phyloP scores from a whole-genome alignment of 2,797 vertebrate genomes.

The Channallabes apus region DNA sequence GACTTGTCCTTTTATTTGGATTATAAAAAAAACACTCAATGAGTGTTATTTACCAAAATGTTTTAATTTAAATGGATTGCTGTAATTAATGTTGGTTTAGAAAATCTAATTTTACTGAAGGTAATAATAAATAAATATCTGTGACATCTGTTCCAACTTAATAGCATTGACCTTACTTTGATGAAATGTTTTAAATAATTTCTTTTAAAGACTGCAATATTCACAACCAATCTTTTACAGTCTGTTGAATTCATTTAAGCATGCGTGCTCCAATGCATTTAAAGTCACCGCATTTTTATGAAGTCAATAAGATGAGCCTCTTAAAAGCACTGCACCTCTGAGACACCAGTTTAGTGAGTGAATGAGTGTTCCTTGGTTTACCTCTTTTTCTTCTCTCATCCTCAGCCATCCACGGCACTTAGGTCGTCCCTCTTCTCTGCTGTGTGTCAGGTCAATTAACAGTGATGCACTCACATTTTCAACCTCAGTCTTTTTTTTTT shows the following conservation, averaged over 20 bases:
- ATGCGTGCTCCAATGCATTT: not conserved
- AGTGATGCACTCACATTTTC: constrained; percentile 67
- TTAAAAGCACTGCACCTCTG: constrained; percentile 28
- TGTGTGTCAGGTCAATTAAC: constrained; percentile 76
- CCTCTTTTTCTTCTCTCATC: constrained; percentile 28
- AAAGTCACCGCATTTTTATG: constrained; percentile 19
- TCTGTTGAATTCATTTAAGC: not conserved
- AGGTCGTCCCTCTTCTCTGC: constrained; percentile 50
- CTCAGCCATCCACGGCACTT: constrained; percentile 17
- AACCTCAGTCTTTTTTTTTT: constrained; percentile 69
- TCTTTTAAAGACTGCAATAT: not conserved
- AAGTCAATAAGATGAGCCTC: constrained; percentile 30
- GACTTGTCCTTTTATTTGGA: not conserved
- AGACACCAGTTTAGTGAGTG: constrained; percentile 27
- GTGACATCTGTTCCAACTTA: not conserved
- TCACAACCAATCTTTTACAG: not conserved
- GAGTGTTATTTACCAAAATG: not conserved
- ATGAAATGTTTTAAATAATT: constrained; percentile 1
- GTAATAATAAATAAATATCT: not conserved
- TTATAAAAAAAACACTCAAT: not conserved
- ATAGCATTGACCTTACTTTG: not conserved
- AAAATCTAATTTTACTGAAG: not conserved
- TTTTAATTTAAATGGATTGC: not conserved
- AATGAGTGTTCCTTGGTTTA: constrained; percentile 9
- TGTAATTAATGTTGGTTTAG: not conserved